Evolutionary conservation across 2,888 invertebrate species (phyloP), one percentile per base, ranked within the genome.

Genomic region (Syritta pipiens): DNA sequence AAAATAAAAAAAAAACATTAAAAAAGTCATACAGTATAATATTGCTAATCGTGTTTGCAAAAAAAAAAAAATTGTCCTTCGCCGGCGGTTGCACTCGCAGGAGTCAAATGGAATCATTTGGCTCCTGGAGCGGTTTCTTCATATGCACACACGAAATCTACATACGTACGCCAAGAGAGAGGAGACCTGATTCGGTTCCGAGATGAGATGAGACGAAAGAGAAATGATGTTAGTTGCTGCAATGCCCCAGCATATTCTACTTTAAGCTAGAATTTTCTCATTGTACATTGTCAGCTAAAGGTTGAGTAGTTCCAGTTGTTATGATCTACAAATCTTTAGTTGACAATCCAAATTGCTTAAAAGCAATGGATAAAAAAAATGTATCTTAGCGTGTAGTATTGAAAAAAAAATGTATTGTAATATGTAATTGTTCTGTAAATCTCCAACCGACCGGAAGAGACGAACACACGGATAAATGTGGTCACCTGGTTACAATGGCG

Each of bases 241-340:
- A 72, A 30, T 20, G n/a, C 32, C 35, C 63, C 24, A 59, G 20
- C 53, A 32, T 57, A 60, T 35, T 59, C 28, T 32, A 42, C 12
- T 65, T 51, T 62, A 72, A 72, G 60, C 60, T 68, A 72, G 60
- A 79, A 44, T 19, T 35, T 44, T 44, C 68, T 4, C 20, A 24
- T 24, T 81, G 79, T 81, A 74, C 62, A 81, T 81, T 74, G 74
- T 46, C 57, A 81, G 40, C 57, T 74, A 63, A 81, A 59, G 46
- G 57, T 44, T 7, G 3, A 6, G n/a, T n/a, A 9, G 0, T 46
- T 5, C 2, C 44, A 44, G 10, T 44, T 0, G 4, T 44, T 7
- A 10, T 12, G 4, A 32, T 51, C 7, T 44, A 3, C 28, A 22
- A 6, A 37, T 28, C 14, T 65, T 74, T 68, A 74, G 46, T 26